phyloP scores from a whole-genome alignment of 1,140 invertebrate genomes.

The Heterodera schachtii region DNA sequence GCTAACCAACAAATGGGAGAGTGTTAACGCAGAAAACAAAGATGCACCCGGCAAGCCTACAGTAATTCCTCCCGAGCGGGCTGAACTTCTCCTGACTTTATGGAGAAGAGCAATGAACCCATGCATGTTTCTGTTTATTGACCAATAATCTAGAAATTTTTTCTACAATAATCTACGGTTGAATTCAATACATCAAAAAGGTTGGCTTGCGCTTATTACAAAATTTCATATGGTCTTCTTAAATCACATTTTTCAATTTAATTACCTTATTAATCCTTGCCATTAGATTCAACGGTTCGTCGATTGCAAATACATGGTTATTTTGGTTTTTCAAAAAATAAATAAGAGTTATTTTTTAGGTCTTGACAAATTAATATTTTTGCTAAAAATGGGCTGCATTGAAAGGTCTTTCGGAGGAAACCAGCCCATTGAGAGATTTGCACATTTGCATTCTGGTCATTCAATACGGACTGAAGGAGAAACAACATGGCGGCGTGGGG shows the following conservation, averaged over 20 bases:
- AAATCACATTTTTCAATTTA: constrained; percentile 10
- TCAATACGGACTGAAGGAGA: constrained; percentile 44
- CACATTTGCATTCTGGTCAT: constrained; percentile 43
- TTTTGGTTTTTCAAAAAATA: no score
- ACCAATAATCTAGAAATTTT: constrained; percentile 33
- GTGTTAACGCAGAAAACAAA: constrained; percentile 7
- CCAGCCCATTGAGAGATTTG: constrained; percentile 30
- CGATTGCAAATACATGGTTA: constrained; percentile 50
- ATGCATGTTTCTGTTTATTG: constrained; percentile 37
- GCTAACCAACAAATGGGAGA: constrained; percentile 39
- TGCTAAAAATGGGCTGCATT: constrained; percentile 39
- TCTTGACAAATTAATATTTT: constrained; percentile 43
- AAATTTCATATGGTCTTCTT: constrained; percentile 35
- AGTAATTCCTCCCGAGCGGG: constrained; percentile 35
- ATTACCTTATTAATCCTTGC: neutral
- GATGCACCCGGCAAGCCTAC: neutral
- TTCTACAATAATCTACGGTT: constrained; percentile 34
- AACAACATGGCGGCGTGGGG: constrained; percentile 44
- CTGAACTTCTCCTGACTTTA: constrained; percentile 58
- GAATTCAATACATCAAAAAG: constrained; percentile 38
- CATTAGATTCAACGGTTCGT: constrained; percentile 34
- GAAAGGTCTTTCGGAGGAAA: constrained; percentile 34
- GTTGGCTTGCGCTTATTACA: constrained; percentile 51
- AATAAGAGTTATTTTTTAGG: constrained; percentile 31
- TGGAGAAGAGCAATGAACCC: constrained; percentile 59